Percentiles rank a stretch among this genome's conserved stretches.
These are phyloP conservation scores for Malurus melanocephalus DNA, from an alignment of 2,113 vertebrate species.

Conservation along the genomic window DNA sequence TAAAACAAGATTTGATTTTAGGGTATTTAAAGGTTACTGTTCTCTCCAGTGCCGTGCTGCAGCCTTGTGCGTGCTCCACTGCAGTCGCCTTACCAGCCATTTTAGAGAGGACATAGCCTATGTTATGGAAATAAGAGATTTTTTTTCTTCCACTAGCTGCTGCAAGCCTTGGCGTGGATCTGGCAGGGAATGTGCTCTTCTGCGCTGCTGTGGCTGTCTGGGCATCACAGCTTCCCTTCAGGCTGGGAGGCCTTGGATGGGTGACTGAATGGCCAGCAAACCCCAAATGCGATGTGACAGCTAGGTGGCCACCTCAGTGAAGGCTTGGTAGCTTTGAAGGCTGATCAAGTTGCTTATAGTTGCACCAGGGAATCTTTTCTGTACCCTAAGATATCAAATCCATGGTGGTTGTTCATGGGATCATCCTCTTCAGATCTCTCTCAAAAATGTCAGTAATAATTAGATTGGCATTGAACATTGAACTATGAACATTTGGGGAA, in stretches of 20 bases:
- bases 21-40: constrained; percentile 33
- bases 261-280: not conserved
- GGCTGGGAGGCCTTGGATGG: not conserved
- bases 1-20: constrained; percentile 62
- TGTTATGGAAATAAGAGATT: not conserved
- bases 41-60: not conserved
- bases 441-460: not conserved
- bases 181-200: not conserved
- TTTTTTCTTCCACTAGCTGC: not conserved
- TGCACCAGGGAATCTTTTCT: not conserved
- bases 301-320: not conserved
- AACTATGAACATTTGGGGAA: not conserved
- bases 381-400: not conserved
- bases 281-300: not conserved
- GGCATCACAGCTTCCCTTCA: not conserved
- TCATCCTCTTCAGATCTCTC: not conserved
- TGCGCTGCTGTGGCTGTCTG: not conserved
- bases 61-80: not conserved
- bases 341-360: not conserved
- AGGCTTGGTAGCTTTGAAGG: not conserved
- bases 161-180: accelerated
- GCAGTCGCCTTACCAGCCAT: not conserved
- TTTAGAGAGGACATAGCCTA: not conserved
- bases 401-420: not conserved
- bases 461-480: not conserved